phyloP scores from a whole-genome alignment of 2,888 invertebrate genomes.

The Noctua janthe region DNA sequence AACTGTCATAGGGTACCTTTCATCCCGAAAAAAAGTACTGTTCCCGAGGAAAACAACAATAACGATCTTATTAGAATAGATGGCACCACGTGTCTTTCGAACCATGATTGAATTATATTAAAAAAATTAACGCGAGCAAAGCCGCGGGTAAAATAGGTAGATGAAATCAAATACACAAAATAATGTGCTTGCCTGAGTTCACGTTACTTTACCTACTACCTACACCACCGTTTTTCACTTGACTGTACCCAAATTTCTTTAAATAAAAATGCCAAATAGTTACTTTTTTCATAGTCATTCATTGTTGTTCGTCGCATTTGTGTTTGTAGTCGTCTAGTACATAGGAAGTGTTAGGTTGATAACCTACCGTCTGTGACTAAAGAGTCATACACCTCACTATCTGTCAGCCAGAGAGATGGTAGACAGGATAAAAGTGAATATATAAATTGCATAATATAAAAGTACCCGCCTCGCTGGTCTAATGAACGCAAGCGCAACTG shows the following conservation, averaged over 20 bases:
- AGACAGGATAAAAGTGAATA: not conserved
- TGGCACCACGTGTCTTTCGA: too few species aligned
- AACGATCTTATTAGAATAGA: too few species aligned
- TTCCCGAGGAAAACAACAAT: too few species aligned
- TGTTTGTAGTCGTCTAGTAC: slow-evolving; percentile 23
- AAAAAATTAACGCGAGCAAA: too few species aligned
- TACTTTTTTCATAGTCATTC: not conserved
- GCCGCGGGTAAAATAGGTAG: too few species aligned
- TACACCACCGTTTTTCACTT: not conserved
- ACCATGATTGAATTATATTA: too few species aligned
- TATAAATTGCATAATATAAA: not conserved
- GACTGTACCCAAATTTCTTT: not conserved
- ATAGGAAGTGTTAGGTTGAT: slow-evolving; percentile 49
- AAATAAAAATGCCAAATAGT: not conserved
- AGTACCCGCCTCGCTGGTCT: too few species aligned
- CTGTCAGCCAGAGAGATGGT: not conserved
- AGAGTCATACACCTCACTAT: slow-evolving; percentile 49
- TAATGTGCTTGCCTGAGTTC: not conserved
- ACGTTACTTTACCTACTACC: not conserved
- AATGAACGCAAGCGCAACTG: too few species aligned
- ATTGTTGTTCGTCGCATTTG: slow-evolving; percentile 8
- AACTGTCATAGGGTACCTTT: too few species aligned
- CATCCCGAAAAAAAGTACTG: too few species aligned
- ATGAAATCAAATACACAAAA: too few species aligned
- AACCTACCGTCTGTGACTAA: slow-evolving; percentile 48